Conservation (phyloP, 2,888 invertebrate genomes). For the Entomobrya multifasciata region DNA sequence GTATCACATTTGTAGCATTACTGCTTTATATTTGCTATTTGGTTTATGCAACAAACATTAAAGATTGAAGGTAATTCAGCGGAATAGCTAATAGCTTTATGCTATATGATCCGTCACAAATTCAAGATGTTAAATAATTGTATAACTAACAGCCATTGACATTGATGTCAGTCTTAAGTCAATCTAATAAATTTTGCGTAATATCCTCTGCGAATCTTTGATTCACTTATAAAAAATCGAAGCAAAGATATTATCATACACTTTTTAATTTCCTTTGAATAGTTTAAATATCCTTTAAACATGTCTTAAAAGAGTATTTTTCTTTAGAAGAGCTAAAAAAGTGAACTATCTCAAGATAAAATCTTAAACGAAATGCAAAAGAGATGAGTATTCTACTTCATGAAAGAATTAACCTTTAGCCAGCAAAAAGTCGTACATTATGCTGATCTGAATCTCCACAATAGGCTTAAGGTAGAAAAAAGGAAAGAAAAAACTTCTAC, state of each 20-base stretch:
- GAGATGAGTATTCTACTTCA: no score
- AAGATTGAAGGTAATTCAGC: no score
- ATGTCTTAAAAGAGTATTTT: no score
- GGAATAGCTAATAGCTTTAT: background rate
- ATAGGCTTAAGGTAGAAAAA: background rate
- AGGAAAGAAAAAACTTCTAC: slow-evolving; percentile 38
- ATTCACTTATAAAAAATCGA: no score
- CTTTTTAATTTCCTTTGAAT: no score
- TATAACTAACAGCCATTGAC: slow-evolving; percentile 31
- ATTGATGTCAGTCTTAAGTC: slow-evolving; percentile 12
- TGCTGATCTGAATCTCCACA: background rate
- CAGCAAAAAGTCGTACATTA: background rate
- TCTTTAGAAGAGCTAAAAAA: no score
- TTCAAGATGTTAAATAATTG: slow-evolving; percentile 5
- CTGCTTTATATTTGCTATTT: background rate
- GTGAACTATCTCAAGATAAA: no score
- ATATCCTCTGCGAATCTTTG: no score
- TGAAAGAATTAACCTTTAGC: background rate
- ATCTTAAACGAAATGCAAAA: no score
- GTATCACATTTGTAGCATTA: background rate
- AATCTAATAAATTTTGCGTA: slow-evolving; percentile 18
- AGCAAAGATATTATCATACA: no score
- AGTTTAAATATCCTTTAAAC: no score
- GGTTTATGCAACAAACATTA: background rate
- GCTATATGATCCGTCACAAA: slow-evolving; percentile 33